Conservation (phyloP, 2,888 invertebrate species). For the Neuroscelio doddi region DNA sequence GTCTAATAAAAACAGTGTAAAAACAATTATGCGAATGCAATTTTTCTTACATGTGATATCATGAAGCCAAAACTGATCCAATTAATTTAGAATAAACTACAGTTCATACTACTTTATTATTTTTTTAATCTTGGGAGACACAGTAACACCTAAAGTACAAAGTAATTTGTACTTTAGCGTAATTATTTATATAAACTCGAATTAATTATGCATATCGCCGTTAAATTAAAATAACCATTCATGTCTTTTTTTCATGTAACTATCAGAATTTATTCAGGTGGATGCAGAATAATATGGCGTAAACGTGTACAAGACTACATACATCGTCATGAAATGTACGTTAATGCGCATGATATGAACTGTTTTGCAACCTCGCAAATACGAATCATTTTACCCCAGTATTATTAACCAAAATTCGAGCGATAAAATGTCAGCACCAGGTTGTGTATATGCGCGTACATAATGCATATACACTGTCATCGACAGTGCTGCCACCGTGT, state of each 20-base stretch:
- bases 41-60: no score
- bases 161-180: neutral
- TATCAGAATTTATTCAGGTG: neutral
- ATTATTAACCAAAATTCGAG: conserved; percentile 59
- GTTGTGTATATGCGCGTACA: conserved; percentile 16
- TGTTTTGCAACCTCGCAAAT: conserved; percentile 15
- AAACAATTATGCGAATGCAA: no score
- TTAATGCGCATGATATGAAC: conserved; percentile 36
- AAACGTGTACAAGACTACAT: conserved; percentile 28
- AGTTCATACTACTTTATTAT: no score
- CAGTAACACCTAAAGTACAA: no score
- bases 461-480: conserved; percentile 33
- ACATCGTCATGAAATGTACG: conserved; percentile 34
- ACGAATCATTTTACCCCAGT: conserved; percentile 35
- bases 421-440: conserved; percentile 57
- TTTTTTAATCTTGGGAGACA: no score
- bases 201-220: no score
- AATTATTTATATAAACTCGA: neutral
- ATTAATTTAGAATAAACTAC: no score
- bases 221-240: no score
- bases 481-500: conserved; percentile 25
- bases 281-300: conserved; percentile 20
- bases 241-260: no score
- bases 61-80: no score
- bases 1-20: no score